Evolutionary conservation across 1,140 invertebrate species (phyloP).

Genomic region (Drosophila erecta): DNA sequence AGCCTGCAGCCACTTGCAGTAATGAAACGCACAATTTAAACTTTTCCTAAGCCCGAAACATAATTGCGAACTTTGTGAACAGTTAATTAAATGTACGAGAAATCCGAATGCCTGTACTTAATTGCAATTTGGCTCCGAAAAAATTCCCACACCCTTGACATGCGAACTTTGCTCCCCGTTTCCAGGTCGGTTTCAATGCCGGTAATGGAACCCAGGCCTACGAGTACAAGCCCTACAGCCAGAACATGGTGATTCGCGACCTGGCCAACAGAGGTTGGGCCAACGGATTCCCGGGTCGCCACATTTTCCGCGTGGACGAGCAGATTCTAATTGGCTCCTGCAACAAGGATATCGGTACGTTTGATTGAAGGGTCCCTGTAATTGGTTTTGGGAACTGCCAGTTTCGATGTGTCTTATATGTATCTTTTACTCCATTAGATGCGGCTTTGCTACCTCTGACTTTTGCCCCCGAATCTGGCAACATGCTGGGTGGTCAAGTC

Average conservation of each 20-base stretch:
- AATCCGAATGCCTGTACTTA: conserved; percentile 23
- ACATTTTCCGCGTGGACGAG: conserved; percentile 97
- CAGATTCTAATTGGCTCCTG: conserved; percentile 96
- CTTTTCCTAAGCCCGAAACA: conserved; percentile 45
- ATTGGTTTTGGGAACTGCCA: conserved; percentile 10
- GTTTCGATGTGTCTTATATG: not conserved
- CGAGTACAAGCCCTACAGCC: conserved; percentile 96
- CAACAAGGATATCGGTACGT: conserved; percentile 93
- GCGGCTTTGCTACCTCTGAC: conserved; percentile 92
- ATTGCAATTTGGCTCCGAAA: conserved; percentile 7
- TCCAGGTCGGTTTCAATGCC: conserved; percentile 96
- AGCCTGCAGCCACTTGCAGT: conserved; percentile 37
- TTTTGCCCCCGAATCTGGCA: conserved; percentile 96
- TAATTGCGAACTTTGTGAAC: conserved; percentile 51
- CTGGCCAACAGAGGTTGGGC: conserved; percentile 93
- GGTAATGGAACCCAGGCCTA: conserved; percentile 96
- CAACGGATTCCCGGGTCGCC: conserved; percentile 94
- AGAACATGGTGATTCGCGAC: conserved; percentile 92
- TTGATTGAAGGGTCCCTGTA: conserved; percentile 22
- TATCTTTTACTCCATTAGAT: conserved; percentile 85
- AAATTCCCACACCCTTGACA: not conserved
- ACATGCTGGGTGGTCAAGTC: conserved; percentile 93
- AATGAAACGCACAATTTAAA: conserved; percentile 52
- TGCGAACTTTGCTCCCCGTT: conserved; percentile 13
- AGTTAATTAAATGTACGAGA: conserved; percentile 46